Evolutionary conservation across 2,113 vertebrate species (phyloP), one percentile per base, ranked within the genome.

Genomic region (Tricholaema leucomelas): DNA sequence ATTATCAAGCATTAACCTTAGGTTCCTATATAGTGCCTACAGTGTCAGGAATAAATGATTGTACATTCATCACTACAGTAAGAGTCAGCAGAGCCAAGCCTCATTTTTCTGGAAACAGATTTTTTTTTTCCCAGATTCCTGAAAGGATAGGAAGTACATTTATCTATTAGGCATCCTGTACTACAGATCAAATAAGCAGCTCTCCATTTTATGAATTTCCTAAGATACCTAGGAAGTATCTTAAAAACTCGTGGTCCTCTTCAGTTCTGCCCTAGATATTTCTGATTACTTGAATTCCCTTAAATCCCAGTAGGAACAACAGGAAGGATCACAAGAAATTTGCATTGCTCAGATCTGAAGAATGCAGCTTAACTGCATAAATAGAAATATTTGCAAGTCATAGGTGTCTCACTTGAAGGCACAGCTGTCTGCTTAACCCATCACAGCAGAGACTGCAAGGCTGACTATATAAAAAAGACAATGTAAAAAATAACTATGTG

Each of bases 371-470:
- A 80, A 77, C 69, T 71, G 55, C 71, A 67, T 56, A 86, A 80
- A 90, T 13, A 71, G 64, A 89, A 93, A 80, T 85, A 94, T 87
- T 93, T 94, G 81, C 89, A 93, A 80, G 72, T 87, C 89, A 87
- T 63, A 72, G 87, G 83, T 84, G 67, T 60, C 84, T 91, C 73
- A 61, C 60, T 83, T 38, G 59, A 78, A 94, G 76, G 82, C 76
- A 77, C 50, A 92, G 59, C 71, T 92, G 90, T 66, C 76, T 81
- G 69, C 75, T 85, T 91, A 93, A 76, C 64, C 55, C 75, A 28
- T 50, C 71, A 64, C n/a, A 33, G 38, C 35, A 75, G 67, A 85
- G 35, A 77, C 2, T 66, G 33, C 3, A 9, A 54, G 35, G 81
- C 36, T 88, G 59, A 21, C 42, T 76, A 10, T 14, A 46, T 14